Evolutionary conservation across 2,888 invertebrate species (phyloP).

Genomic region (Chorisops tibialis): DNA sequence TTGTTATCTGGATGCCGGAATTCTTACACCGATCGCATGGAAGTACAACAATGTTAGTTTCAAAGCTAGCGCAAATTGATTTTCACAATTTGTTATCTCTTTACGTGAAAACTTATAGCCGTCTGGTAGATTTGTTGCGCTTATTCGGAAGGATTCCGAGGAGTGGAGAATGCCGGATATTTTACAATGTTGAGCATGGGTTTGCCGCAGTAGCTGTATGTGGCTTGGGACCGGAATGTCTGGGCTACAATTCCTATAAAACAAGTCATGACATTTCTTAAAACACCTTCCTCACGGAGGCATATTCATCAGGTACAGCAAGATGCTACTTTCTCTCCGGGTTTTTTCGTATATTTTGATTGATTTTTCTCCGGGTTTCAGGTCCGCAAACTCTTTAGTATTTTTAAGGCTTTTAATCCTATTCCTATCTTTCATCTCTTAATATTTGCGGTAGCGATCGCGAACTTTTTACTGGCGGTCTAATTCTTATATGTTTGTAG

Average conservation of each 20-base stretch:
- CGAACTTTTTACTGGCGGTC: too few relatives aligned
- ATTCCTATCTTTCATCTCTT: too few relatives aligned
- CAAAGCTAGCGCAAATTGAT: too few relatives aligned
- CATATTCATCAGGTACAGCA: too few relatives aligned
- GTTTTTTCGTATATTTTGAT: too few relatives aligned
- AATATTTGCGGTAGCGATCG: too few relatives aligned
- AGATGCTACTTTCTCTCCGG: too few relatives aligned
- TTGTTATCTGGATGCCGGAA: constrained; percentile 55
- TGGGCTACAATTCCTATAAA: constrained; percentile 65
- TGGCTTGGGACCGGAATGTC: constrained; percentile 69
- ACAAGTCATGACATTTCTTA: constrained; percentile 72
- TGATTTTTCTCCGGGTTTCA: too few relatives aligned
- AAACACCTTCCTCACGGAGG: too few relatives aligned
- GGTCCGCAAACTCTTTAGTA: too few relatives aligned
- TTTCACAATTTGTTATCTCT: not conserved
- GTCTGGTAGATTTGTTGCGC: constrained; percentile 57
- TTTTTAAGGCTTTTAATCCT: too few relatives aligned
- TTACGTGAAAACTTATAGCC: constrained; percentile 50
- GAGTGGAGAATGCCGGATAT: constrained; percentile 58
- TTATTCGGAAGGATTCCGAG: constrained; percentile 55
- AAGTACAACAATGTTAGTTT: constrained; percentile 56
- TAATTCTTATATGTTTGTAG: too few relatives aligned
- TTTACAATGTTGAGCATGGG: constrained; percentile 62
- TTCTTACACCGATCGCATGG: constrained; percentile 61
- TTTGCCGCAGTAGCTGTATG: constrained; percentile 69